Percentiles rank a stretch among this genome's conserved stretches.
Evolutionary conservation across 92 coral and sea anemone species (phyloP).

Genomic region (Parazoanthus atlanticus): DNA sequence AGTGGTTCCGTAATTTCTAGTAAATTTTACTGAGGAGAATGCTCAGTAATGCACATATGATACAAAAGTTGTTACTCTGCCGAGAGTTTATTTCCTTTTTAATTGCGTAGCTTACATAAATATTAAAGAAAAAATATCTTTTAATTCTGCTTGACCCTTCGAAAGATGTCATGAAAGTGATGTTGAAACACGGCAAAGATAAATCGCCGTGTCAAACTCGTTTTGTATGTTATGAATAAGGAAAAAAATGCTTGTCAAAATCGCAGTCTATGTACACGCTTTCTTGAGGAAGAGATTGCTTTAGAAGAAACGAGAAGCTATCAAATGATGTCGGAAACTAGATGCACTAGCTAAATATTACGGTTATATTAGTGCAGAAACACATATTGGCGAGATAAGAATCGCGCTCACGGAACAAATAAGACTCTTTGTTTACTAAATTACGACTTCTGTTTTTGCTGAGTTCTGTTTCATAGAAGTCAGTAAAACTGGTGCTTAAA

Average conservation of each 20-base stretch:
- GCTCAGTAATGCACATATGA: background rate
- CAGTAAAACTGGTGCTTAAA: background rate
- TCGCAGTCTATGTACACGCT: too few species aligned
- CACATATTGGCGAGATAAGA: background rate
- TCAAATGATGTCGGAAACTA: background rate
- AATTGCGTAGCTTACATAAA: too few species aligned
- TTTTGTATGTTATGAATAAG: background rate
- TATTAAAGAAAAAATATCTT: too few species aligned
- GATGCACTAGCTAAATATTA: background rate
- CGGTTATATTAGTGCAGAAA: background rate
- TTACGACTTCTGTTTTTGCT: background rate
- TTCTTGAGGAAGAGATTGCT: background rate
- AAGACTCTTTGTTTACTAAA: background rate
- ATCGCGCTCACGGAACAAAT: background rate
- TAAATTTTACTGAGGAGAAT: too few species aligned
- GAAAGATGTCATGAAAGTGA: too few species aligned
- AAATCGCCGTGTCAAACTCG: too few species aligned
- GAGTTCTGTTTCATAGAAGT: background rate
- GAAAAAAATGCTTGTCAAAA: too few species aligned
- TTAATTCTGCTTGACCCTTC: too few species aligned
- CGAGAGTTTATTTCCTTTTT: too few species aligned
- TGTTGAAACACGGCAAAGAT: too few species aligned
- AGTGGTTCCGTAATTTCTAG: background rate
- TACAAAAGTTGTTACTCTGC: too few species aligned
- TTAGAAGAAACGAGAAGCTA: too few species aligned